Evolutionary conservation across 2,113 vertebrate genomes (phyloP), one percentile per base, ranked within the genome.

Genomic region (Leptodactylus fuscus): DNA sequence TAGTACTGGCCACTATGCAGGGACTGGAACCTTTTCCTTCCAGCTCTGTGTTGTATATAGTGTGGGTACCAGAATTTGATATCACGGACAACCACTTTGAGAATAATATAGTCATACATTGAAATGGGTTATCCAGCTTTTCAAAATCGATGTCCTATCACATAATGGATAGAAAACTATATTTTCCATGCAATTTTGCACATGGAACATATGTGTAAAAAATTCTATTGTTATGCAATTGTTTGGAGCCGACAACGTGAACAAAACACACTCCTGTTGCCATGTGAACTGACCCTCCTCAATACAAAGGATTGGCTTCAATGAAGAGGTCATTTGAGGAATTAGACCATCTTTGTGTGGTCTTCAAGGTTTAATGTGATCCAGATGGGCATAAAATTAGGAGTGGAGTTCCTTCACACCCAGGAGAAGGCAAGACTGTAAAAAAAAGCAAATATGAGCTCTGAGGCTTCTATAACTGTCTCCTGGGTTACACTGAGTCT

Each of bases 341-440:
- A 75, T 60, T 38, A 74, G 70, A 13, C 13, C 51, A 83, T 53
- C 22, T 41, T 73, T 83, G 69, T 83, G 81, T 83, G 81, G 81
- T 83, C 81, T 44, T 38, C 22, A 55, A 74, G 7, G 34, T 27
- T 32, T 83, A 83, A 83, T 74, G 69, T 74, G 36, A 58, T 55
- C 69, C 81, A 83, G 49, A 83, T 83, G 70, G 67, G 81, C 7
- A 55, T 71, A 82, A 73, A 20, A 53, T 71, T 82, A 73, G 81
- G 81, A 83, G 69, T 60, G 81, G 69, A 73, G 51, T 58, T 83
- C 36, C 69, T 22, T 74, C 67, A 73, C 67, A 83, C 36, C 81
- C 67, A 55, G 10, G 36, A 73, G 49, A 73, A 74, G 67, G 15
- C 51, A 83, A 74, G 81, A 83, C 74, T 83, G 81, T 74, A 32